These are phyloP conservation scores for Sapayoa aenigma DNA, from an alignment of 2,113 vertebrate species.

Conservation along the genomic window DNA sequence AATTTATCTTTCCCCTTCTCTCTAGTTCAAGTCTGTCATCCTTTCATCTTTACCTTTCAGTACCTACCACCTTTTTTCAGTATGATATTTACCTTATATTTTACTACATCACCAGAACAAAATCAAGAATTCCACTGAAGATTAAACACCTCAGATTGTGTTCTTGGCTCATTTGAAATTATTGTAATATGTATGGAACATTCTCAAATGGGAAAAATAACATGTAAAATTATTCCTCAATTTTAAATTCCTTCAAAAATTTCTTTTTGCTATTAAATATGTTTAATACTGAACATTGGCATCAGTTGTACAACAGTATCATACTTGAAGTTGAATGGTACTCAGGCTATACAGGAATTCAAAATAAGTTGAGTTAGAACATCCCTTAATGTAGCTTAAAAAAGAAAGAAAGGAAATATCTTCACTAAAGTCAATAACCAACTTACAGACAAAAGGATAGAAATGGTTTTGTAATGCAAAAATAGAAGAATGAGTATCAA, in stretches of 20 bases:
- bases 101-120: not conserved
- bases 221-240: not conserved
- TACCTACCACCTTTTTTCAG: not conserved
- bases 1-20: not conserved
- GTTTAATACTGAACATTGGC: not conserved
- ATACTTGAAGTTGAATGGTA: not conserved
- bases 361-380: not conserved
- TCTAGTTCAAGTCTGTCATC: not conserved
- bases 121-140: not conserved
- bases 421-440: not conserved
- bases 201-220: not conserved
- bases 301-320: not conserved
- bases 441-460: not conserved
- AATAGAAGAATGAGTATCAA: not conserved
- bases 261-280: not conserved
- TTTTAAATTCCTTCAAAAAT: not conserved
- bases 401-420: not conserved
- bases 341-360: not conserved
- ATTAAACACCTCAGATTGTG: not conserved
- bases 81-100: not conserved
- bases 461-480: not conserved
- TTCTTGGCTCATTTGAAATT: not conserved
- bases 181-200: not conserved
- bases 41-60: not conserved
- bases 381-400: not conserved